Evolutionary conservation across 2,888 invertebrate genomes (phyloP), one percentile per base, ranked within the genome.

Genomic region (Acleris literana): DNA sequence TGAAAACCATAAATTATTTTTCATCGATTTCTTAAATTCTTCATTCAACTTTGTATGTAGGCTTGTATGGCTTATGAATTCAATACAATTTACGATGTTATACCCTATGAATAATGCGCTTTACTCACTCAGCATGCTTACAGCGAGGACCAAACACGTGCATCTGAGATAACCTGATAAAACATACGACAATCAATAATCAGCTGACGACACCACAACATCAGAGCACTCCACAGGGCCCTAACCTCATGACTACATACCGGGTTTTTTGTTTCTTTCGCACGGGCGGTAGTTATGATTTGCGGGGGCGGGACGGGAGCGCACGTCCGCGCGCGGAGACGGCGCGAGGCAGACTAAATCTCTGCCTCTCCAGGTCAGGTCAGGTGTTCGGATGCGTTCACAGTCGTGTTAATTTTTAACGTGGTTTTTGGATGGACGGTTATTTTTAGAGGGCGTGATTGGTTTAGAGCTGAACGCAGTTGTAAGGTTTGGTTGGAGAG

Each of bases 301-400:
- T 73, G 82, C 69, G 74, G 74, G 84, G 82, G 74, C 75, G 79
- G 83, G 86, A 84, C 74, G 73, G 73, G 75, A 74, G 71, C 74
- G 78, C 75, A 84, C 88, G 80, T 74, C 87, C 88, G 87, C 83
- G 82, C 75, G 79, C 86, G 82, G 76, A 76, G 85, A 85, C 83
- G 85, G 83, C 87, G 87, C 90, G 87, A 84, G 83, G 82, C 87
- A 86, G 86, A 92, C 92, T 92, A 90, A 92, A 92, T 92, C 92
- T 91, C 87, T 88, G 91, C 86, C 78, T 84, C 85, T 83, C 82
- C 88, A 87, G 92, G 92, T 92, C 92, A 91, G 92, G 89, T 88
- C 90, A 87, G 76, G 70, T 71, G 73, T 80, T 74, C 78, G 78
- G 88, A 72, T 70, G 78, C 77, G 85, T 82, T 69, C 83, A 85